Evolutionary conservation across 2,797 vertebrate genomes (phyloP), one percentile per base, ranked within the genome.

Genomic region (Enteromius unitaeniatus): DNA sequence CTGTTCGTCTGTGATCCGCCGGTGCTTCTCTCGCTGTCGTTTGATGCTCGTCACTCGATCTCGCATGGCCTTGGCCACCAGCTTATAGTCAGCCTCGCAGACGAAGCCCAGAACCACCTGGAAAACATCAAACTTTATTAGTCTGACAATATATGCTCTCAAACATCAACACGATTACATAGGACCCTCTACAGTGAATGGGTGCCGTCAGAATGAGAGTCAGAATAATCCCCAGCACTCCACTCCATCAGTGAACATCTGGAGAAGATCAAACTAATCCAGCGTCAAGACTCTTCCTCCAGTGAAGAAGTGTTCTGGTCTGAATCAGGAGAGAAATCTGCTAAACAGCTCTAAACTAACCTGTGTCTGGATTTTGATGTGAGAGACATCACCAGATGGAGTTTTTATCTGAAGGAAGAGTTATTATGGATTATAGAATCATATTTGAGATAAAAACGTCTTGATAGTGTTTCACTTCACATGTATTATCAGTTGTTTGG

Each of bases 71-170:
- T 97, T 97, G 90, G 97, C 97, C 86, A 99, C 97, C 21, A 97
- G 94, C 89, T 99, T 99, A 93, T 97, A 99, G 92, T 99, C 98
- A 0, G 94, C 97, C 91, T 99, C 98, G 0, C 95, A 97, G 81
- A 99, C 95, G 10, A 99, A 97, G 78, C 97, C 97, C 62, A 98
- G 94, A 55, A 96, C 94, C 6, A 99, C 98, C 98, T 99, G 93
- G 74, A 11, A 60, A 19, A 74, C 40, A 68, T 40, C 11, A n/a
- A 21, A 67, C 1, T 9, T 15, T 9, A 1, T 70, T 70, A 26
- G 34, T 21, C 2, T 11, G 4, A n/a, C 19, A 34, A 65, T 21
- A 13, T n/a, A 40, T 3, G 55, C 26, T 64, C 26, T 64, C 26
- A 64, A 64, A 31, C 6, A 28, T 15, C 15, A 7, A 31, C 13